phyloP scores from a whole-genome alignment of 2,113 vertebrate species.

The Prunella fulvescens region DNA sequence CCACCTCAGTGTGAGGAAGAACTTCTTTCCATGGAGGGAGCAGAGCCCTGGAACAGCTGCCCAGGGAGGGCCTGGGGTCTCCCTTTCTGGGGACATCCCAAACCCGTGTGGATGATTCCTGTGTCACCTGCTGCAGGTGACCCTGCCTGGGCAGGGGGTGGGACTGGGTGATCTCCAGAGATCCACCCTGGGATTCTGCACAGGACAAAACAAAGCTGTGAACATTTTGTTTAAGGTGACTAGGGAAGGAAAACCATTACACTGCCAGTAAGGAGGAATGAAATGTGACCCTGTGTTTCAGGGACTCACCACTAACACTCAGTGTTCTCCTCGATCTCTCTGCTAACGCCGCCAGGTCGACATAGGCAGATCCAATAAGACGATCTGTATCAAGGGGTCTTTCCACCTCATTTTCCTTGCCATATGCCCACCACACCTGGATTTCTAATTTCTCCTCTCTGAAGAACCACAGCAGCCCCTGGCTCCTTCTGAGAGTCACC shows the following conservation, averaged over 20 bases:
- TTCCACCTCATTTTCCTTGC: slow-evolving; percentile 70
- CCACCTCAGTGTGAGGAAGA: not conserved
- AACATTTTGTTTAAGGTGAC: not conserved
- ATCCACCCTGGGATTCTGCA: not conserved
- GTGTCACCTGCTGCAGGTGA: not conserved
- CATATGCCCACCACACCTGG: slow-evolving; percentile 89
- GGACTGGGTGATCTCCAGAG: not conserved
- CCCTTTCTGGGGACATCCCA: not conserved
- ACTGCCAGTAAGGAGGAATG: not conserved
- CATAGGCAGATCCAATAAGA: slow-evolving; percentile 88
- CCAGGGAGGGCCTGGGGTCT: not conserved
- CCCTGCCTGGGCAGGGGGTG: not conserved
- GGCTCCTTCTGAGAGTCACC: slow-evolving; percentile 74
- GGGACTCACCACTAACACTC: slow-evolving; percentile 84
- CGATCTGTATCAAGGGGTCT: slow-evolving; percentile 86
- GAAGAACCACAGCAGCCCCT: slow-evolving; percentile 88
- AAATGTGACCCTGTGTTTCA: not conserved
- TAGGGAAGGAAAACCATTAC: not conserved
- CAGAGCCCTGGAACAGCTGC: not conserved
- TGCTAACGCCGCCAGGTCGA: slow-evolving; percentile 79
- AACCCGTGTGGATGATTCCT: fast-evolving
- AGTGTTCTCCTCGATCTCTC: slow-evolving; percentile 65
- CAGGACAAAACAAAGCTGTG: not conserved
- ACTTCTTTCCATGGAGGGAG: not conserved
- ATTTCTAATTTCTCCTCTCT: slow-evolving; percentile 89